Evolutionary conservation across 2,888 invertebrate genomes (phyloP).

Genomic region (Sisyra terminalis): DNA sequence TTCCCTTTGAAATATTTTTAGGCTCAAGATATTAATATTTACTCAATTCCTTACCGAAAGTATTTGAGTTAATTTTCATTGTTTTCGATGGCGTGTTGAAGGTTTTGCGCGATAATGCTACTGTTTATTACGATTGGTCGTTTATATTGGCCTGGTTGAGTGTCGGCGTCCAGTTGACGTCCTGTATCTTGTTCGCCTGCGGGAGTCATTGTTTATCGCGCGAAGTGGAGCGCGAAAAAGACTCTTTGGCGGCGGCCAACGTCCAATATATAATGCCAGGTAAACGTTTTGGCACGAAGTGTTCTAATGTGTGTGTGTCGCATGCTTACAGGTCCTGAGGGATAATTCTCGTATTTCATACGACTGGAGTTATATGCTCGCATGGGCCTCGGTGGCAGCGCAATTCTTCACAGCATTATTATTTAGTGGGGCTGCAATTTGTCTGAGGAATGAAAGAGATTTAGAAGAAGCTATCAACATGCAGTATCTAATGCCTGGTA

Average conservation of each 20-base stretch:
- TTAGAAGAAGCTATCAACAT: constrained; percentile 92
- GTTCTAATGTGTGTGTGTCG: not conserved
- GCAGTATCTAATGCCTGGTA: constrained; percentile 96
- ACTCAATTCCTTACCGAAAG: no score
- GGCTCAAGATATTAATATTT: not conserved
- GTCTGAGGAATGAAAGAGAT: constrained; percentile 84
- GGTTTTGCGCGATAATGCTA: constrained; percentile 57
- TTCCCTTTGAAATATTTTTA: not conserved
- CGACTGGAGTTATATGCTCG: constrained; percentile 94
- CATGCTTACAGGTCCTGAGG: constrained; percentile 53
- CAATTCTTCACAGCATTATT: constrained; percentile 81
- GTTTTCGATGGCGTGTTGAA: constrained; percentile 20
- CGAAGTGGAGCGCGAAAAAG: constrained; percentile 54
- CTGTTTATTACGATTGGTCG: constrained; percentile 69
- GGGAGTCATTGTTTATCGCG: constrained; percentile 61
- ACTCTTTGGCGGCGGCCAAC: constrained; percentile 40
- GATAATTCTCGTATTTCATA: constrained; percentile 74
- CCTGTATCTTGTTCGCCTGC: constrained; percentile 62
- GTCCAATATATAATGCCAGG: constrained; percentile 85
- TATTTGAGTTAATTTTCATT: no score
- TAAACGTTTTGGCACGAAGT: constrained; percentile 24
- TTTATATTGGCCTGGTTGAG: constrained; percentile 74
- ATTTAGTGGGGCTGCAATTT: constrained; percentile 86
- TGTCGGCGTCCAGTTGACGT: constrained; percentile 56
- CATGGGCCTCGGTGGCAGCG: constrained; percentile 92